Percentiles rank a stretch among this genome's conserved stretches.
These are phyloP conservation scores for Drosophila athabasca DNA, from an alignment of 1,140 invertebrate genomes.

Conservation along the genomic window DNA sequence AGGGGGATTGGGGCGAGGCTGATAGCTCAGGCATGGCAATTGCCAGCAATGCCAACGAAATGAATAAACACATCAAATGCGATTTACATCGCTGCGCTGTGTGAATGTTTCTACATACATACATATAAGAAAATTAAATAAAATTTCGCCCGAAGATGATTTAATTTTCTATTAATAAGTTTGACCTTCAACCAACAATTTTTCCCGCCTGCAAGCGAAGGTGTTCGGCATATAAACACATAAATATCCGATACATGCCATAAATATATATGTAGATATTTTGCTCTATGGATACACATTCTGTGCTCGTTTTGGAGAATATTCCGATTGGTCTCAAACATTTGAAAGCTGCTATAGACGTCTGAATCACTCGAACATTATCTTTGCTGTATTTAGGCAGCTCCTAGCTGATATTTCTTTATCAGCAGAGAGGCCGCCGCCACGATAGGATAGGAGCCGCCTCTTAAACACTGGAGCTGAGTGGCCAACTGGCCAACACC, in stretches of 20 bases:
- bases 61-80: conserved; percentile 63
- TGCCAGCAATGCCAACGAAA: conserved; percentile 42
- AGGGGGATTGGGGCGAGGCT: conserved; percentile 17
- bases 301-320: conserved; percentile 31
- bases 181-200: conserved; percentile 72
- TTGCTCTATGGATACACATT: conserved; percentile 26
- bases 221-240: conserved; percentile 59
- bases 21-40: conserved; percentile 48
- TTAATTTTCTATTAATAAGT: conserved; percentile 81
- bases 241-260: conserved; percentile 20
- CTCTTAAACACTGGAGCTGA: not conserved
- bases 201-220: conserved; percentile 53
- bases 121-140: conserved; percentile 56
- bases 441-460: conserved; percentile 14
- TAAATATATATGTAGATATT: conserved; percentile 17
- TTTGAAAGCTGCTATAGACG: conserved; percentile 14
- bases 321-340: conserved; percentile 33
- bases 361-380: conserved; percentile 43
- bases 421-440: conserved; percentile 24
- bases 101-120: conserved; percentile 17
- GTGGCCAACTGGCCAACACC: conserved; percentile 12
- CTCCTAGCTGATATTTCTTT: conserved; percentile 42
- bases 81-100: conserved; percentile 52
- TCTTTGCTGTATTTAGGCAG: conserved; percentile 36
- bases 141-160: conserved; percentile 71